These are phyloP conservation scores for Ibidorhyncha struthersii DNA, from an alignment of 2,113 vertebrate genomes.

Conservation along the genomic window DNA sequence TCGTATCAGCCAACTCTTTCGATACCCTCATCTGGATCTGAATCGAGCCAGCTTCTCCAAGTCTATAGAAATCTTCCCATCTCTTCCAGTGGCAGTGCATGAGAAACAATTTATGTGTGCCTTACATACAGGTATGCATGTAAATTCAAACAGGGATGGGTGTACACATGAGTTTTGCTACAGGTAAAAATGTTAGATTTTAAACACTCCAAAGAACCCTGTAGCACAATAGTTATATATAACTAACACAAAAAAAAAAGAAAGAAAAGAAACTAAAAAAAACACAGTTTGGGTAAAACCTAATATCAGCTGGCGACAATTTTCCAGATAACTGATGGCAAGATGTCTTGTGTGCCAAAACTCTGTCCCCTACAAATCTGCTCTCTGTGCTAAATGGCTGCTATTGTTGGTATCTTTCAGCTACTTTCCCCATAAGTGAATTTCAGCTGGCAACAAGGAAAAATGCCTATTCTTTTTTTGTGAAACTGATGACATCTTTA, in stretches of 20 bases:
- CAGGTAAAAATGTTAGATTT: not conserved
- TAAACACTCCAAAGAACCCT: not conserved
- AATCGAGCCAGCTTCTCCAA: not conserved
- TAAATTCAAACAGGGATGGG: not conserved
- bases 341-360: not conserved
- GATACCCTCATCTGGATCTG: not conserved
- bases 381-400: not conserved
- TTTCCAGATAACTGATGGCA: not conserved
- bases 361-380: not conserved
- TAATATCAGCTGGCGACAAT: not conserved
- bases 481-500: conserved; percentile 8
- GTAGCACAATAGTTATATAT: not conserved
- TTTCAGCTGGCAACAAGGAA: conserved; percentile 38
- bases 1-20: not conserved
- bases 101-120: not conserved
- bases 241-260: not conserved
- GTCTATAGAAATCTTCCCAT: not conserved
- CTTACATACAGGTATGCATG: not conserved
- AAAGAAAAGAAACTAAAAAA: not conserved
- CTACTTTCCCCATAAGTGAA: conserved; percentile 5
- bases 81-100: not conserved
- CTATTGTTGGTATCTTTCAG: not conserved
- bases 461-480: not conserved
- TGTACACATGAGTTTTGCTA: not conserved
- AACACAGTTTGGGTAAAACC: not conserved